Base-by-base conservation (phyloP, 2,797 vertebrate species). In the Pipistrellus pipistrellus region DNA sequence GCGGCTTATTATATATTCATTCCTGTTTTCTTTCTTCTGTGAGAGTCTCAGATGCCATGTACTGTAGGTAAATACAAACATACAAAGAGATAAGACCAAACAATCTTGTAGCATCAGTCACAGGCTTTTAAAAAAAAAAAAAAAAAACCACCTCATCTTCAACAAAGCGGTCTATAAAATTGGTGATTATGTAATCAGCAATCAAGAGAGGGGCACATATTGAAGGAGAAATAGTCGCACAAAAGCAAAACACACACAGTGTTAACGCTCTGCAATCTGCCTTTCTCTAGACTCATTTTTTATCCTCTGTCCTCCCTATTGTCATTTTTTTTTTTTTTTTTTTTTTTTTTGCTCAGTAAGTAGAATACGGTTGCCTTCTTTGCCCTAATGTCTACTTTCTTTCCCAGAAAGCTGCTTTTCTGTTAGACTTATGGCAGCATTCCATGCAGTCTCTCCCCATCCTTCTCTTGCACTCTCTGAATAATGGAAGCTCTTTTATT, bases 401-500 rank as follows among this genome's bases (percentile, higher is more conserved):
- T 96, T 88, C 94, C 91, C 96, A 97, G 94, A 96, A 95, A 95
- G 96, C 71, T 82, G 87, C 95, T 95, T 96, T 96, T 96, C 91
- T 96, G 71, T 90, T 15, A 73, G 94, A 15, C 93, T 85, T 82
- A 95, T 97, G 97, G 97, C 97, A 97, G 85, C 85, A 57, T 95
- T 97, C 97, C 96, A 96, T 32, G 73, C 13, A 68, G 44, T 75
- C 94, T 93, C 89, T 88, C 77, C 68, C 87, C 73, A 57, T 78
- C 87, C 68, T 93, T 95, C 89, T 82, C 69, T n/a, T 75, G 85
- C 62, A 23, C 64, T 86, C 76, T 55, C 93, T 85, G 91, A 96
- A 96, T 94, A 97, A 97, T 95, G 73, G 94, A 92, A 80, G 64
- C 85, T 90, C 96, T 97, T 97, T 95, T 85, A 93, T 97, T 94